Evolutionary conservation across 2,888 invertebrate species (phyloP).

Genomic region (Spisula subtruncata): DNA sequence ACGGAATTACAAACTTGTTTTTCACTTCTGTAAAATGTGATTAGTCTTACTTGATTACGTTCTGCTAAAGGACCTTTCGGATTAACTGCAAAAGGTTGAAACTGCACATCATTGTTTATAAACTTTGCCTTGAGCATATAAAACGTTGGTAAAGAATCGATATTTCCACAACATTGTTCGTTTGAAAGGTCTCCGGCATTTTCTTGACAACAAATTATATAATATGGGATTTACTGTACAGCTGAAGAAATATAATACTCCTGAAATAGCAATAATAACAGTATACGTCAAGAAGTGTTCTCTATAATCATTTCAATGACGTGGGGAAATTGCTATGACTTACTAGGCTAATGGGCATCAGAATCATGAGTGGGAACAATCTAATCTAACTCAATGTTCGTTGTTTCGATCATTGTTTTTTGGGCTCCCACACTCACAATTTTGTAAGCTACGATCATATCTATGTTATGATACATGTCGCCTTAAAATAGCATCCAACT

Average conservation of each 20-base stretch:
- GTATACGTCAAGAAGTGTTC: neutral
- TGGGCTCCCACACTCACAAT: too few relatives aligned
- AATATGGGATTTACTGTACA: constrained; percentile 97
- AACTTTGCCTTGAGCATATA: constrained; percentile 79
- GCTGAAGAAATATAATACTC: constrained; percentile 96
- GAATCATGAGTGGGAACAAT: too few relatives aligned
- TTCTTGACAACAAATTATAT: constrained; percentile 97
- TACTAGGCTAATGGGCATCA: too few relatives aligned
- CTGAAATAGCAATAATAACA: constrained; percentile 86
- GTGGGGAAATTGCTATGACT: too few relatives aligned
- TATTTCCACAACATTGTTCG: constrained; percentile 88
- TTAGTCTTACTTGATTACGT: too few relatives aligned
- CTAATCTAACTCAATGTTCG: too few relatives aligned
- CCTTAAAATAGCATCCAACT: too few relatives aligned
- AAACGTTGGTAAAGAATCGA: constrained; percentile 81
- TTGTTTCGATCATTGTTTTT: too few relatives aligned
- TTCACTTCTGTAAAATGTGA: constrained; percentile 20
- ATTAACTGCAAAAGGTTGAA: constrained; percentile 50
- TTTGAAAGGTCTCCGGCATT: constrained; percentile 97
- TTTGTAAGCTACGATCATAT: too few relatives aligned
- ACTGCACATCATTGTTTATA: constrained; percentile 69
- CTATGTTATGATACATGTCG: too few relatives aligned
- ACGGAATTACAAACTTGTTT: neutral
- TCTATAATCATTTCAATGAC: neutral
- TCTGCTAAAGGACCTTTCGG: constrained; percentile 26